Base-by-base conservation (phyloP, 2,797 vertebrate species). In the Acipenser transmontanus region DNA sequence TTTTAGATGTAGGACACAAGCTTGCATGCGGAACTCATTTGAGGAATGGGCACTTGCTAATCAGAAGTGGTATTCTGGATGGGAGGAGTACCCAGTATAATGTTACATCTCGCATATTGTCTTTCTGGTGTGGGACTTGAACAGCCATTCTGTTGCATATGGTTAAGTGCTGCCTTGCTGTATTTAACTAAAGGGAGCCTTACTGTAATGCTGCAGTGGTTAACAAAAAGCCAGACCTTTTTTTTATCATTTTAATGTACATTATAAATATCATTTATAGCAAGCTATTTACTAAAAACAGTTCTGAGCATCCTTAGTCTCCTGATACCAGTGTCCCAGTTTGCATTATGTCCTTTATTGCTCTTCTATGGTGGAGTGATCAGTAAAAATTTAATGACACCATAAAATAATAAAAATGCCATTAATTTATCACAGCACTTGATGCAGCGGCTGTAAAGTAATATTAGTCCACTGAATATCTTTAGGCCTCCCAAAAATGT, bases 341-440 rank as follows among this genome's bases (percentile, higher is more conserved):
- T 91, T 90, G 87, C 88, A 87, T 91, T 89, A 82, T 88, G 84
- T 92, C 86, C 94, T 96, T 93, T 94, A 93, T 92, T 91, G 90
- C 93, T 91, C 88, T 85, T 87, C 89, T 92, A 91, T 94, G 91
- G 93, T 91, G 88, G 91, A 96, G 93, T 95, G 94, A 97, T 98
- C 94, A 96, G 93, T 98, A 96, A 97, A 98, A 98, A 95, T 96
- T 97, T 98, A 94, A 99, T 94, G 96, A 96, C 88, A 94, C 94
- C 91, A 97, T 98, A 98, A 97, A 98, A 97, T 94, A 96, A 97
- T 97, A 96, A 97, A 99, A 97, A 94, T 92, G 93, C 89, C 93
- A 94, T 97, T 97, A 96, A 98, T 98, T 98, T 96, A 94, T 95
- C 92, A 90, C 90, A 87, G 91, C 89, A 92, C 91, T 94, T 91